These are phyloP conservation scores for Dicrurus megarhynchus DNA, from an alignment of 2,113 vertebrate species.

Conservation along the genomic window DNA sequence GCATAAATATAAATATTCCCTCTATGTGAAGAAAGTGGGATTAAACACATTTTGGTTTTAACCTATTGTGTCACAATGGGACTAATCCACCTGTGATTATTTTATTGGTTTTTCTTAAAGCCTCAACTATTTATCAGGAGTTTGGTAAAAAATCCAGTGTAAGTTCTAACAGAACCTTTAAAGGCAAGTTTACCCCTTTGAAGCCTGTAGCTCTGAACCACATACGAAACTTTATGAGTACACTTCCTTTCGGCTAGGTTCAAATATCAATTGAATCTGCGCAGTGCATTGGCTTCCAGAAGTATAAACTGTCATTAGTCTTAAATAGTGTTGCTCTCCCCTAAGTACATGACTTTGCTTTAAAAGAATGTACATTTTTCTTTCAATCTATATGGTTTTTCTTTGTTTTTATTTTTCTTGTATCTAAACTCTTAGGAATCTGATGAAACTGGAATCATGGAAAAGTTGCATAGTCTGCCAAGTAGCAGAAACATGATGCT, in stretches of 20 bases:
- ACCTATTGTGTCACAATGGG: background rate
- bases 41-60: background rate
- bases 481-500: background rate
- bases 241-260: background rate
- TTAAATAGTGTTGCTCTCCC: background rate
- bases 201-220: conserved; percentile 18
- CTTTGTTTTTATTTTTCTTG: background rate
- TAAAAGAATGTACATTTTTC: background rate
- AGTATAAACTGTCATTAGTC: background rate
- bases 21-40: background rate
- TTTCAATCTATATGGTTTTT: background rate
- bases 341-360: background rate
- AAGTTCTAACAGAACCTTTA: conserved; percentile 16
- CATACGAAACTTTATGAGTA: conserved; percentile 6
- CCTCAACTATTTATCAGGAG: background rate
- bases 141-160: background rate
- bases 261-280: background rate
- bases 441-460: background rate
- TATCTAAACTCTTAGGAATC: background rate
- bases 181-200: conserved; percentile 8
- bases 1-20: background rate
- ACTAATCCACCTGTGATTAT: background rate
- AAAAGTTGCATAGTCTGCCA: background rate
- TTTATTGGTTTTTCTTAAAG: background rate
- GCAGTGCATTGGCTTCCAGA: conserved; percentile 1